These are phyloP conservation scores for Neomonachus schauinslandi DNA, from an alignment of 2,113 vertebrate genomes.

Conservation along the genomic window DNA sequence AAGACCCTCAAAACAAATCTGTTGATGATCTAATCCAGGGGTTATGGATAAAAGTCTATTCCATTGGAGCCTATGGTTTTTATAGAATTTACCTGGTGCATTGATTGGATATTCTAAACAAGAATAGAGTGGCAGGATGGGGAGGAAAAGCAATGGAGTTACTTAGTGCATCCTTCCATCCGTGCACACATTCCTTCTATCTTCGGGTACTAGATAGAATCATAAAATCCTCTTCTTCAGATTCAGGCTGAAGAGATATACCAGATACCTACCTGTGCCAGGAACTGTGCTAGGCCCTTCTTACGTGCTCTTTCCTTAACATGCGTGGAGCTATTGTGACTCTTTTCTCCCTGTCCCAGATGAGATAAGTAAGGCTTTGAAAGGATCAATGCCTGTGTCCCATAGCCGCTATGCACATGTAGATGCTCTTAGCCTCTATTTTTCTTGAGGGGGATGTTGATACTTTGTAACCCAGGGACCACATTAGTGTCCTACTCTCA, in stretches of 20 bases:
- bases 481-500: neutral
- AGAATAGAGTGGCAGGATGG: neutral
- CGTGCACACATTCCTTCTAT: neutral
- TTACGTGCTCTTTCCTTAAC: neutral
- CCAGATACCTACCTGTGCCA: too few relatives aligned
- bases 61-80: neutral
- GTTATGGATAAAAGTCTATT: neutral
- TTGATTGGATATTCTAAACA: neutral
- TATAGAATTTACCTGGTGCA: neutral
- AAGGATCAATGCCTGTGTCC: neutral
- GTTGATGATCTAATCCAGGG: neutral
- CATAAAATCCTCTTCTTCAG: neutral
- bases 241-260: neutral
- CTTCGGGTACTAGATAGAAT: neutral
- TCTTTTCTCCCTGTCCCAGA: neutral
- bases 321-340: neutral
- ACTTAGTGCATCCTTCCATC: neutral
- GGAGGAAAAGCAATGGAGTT: neutral
- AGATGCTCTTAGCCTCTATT: neutral
- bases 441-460: neutral
- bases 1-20: neutral
- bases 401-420: fast-evolving
- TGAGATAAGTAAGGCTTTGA: neutral
- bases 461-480: neutral
- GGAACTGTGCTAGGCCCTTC: neutral